These are phyloP conservation scores for Lasioglossum malachurum DNA, from an alignment of 2,888 invertebrate species.

Conservation along the genomic window DNA sequence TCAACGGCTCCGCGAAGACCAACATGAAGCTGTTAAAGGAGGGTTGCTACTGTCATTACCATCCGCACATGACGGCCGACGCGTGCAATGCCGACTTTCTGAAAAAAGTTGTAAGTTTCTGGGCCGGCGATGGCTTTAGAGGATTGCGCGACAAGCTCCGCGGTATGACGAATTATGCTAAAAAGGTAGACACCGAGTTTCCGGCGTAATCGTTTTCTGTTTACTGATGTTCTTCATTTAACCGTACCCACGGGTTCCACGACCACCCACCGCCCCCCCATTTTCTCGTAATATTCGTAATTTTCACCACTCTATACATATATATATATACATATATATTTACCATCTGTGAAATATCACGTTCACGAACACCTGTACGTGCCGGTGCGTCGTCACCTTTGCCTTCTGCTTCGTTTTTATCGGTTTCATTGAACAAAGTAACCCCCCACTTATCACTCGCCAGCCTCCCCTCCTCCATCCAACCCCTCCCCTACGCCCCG, in stretches of 20 bases:
- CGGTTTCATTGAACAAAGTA: slow-evolving; percentile 10
- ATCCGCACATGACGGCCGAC: slow-evolving; percentile 94
- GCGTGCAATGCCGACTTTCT: slow-evolving; percentile 95
- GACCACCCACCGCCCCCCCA: background rate
- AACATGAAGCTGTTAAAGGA: slow-evolving; percentile 83
- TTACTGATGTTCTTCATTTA: background rate
- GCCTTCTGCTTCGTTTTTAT: background rate
- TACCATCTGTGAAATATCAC: background rate
- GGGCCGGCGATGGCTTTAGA: slow-evolving; percentile 68
- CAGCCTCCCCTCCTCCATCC: background rate
- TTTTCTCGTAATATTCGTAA: background rate
- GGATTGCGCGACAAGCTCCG: slow-evolving; percentile 70
- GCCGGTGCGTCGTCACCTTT: slow-evolving; percentile 2
- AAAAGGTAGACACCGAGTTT: slow-evolving; percentile 70
- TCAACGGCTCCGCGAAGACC: slow-evolving; percentile 82
- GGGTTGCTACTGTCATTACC: slow-evolving; percentile 88
- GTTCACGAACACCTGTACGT: background rate
- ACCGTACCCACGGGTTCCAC: background rate
- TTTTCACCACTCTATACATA: background rate
- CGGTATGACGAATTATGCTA: slow-evolving; percentile 71
- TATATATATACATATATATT: background rate
- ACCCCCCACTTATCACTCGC: background rate
- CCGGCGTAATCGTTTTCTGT: slow-evolving; percentile 49
- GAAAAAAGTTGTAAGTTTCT: slow-evolving; percentile 89
- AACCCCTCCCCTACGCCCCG: background rate